These are phyloP conservation scores for Cataglyphis hispanica DNA, from an alignment of 1,140 invertebrate genomes.

Conservation along the genomic window DNA sequence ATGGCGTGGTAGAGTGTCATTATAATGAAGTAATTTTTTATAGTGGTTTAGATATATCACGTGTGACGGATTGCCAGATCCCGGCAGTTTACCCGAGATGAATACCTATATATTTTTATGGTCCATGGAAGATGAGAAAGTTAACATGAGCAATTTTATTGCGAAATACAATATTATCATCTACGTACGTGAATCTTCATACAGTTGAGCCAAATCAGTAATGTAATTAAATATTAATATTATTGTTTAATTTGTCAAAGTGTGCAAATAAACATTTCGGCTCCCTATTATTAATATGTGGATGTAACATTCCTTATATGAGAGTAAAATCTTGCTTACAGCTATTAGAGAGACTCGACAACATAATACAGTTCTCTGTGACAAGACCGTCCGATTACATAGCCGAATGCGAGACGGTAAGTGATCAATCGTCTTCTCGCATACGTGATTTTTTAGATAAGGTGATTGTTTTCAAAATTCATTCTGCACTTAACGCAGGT, in stretches of 20 bases:
- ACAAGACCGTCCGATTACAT: constrained; percentile 73
- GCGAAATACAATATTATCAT: constrained; percentile 78
- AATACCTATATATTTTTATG: constrained; percentile 89
- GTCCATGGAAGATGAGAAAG: constrained; percentile 85
- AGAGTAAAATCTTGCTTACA: constrained; percentile 70
- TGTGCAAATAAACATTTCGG: not conserved
- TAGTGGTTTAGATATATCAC: constrained; percentile 89
- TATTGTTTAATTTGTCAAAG: not conserved
- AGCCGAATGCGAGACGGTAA: constrained; percentile 85
- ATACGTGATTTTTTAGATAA: constrained; percentile 31
- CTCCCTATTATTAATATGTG: not conserved
- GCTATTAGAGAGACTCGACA: constrained; percentile 85
- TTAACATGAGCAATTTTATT: constrained; percentile 82
- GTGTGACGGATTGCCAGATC: constrained; percentile 89
- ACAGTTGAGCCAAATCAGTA: not conserved
- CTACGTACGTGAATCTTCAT: constrained; percentile 75
- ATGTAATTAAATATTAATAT: not conserved
- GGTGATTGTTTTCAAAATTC: not conserved
- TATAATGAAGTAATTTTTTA: constrained; percentile 63
- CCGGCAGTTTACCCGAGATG: constrained; percentile 86
- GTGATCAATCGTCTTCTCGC: not conserved
- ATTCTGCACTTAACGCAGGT: constrained; percentile 75
- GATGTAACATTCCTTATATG: not conserved
- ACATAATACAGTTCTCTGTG: constrained; percentile 81
- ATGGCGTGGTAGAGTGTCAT: not conserved